Evolutionary conservation across 1,140 invertebrate genomes (phyloP).

Genomic region (Planococcus citri): DNA sequence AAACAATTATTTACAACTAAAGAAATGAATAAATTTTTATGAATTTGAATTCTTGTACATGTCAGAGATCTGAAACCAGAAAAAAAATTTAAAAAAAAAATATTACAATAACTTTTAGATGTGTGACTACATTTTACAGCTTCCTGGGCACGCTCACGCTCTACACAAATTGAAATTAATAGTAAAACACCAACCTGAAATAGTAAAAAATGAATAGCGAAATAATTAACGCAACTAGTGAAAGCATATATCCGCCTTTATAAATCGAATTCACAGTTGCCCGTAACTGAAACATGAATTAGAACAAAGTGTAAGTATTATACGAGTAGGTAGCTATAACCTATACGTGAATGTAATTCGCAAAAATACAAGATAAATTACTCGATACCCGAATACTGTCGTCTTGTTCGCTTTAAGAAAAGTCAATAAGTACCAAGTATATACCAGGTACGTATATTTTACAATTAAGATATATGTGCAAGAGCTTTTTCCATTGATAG

Average conservation of each 20-base stretch:
- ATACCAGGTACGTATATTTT: too few relatives aligned
- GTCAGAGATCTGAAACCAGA: constrained; percentile 39
- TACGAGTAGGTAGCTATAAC: too few relatives aligned
- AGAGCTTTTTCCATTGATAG: too few relatives aligned
- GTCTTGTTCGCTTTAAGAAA: too few relatives aligned
- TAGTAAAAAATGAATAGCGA: constrained; percentile 72
- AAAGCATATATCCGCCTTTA: constrained; percentile 72
- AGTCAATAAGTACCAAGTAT: too few relatives aligned
- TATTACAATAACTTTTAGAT: too few relatives aligned
- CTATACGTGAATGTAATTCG: too few relatives aligned
- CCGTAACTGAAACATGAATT: constrained; percentile 43
- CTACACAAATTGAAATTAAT: constrained; percentile 9
- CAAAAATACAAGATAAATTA: too few relatives aligned
- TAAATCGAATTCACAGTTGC: constrained; percentile 62
- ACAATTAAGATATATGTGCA: too few relatives aligned
- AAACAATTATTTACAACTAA: constrained; percentile 65
- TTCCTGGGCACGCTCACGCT: too few relatives aligned
- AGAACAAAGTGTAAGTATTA: neutral
- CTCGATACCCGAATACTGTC: too few relatives aligned
- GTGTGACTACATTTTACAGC: too few relatives aligned
- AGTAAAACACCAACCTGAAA: constrained; percentile 60
- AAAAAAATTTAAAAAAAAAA: neutral
- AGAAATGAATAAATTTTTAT: constrained; percentile 86
- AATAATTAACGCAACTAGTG: constrained; percentile 63
- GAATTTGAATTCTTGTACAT: constrained; percentile 78